Evolutionary conservation across 2,797 vertebrate species (phyloP).

Genomic region (Helicolenus hilgendorfi): DNA sequence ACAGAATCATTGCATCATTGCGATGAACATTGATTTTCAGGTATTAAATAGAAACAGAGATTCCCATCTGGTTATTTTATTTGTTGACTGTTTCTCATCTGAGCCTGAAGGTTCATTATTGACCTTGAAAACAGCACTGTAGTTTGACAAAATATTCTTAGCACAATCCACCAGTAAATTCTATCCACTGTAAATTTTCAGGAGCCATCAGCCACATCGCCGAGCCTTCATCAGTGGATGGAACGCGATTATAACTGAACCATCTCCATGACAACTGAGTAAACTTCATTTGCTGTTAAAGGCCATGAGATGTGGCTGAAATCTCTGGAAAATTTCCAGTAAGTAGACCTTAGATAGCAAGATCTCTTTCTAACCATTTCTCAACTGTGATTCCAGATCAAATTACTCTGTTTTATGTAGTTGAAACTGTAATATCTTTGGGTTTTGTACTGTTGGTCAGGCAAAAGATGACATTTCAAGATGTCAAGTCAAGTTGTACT

Average conservation of each 20-base stretch:
- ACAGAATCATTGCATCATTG: background rate
- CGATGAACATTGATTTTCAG: background rate
- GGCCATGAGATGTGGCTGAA: background rate
- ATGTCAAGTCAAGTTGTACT: background rate
- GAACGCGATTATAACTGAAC: background rate
- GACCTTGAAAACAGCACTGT: background rate
- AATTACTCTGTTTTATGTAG: background rate
- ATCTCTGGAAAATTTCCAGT: too few species aligned
- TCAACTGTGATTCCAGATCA: background rate
- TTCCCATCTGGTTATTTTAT: background rate
- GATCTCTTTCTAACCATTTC: background rate
- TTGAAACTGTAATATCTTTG: background rate
- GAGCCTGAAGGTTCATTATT: background rate
- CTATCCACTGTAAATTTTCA: background rate
- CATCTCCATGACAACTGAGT: background rate
- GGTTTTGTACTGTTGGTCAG: background rate
- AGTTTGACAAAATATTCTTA: background rate
- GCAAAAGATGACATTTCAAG: background rate
- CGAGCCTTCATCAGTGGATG: background rate
- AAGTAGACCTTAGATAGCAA: background rate
- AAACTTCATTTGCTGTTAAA: background rate
- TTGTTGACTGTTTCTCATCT: background rate
- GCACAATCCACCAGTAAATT: too few species aligned
- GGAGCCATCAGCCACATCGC: background rate
- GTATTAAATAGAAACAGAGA: background rate